Conservation (phyloP, 2,797 vertebrate species). For the Sarcophilus harrisii region DNA sequence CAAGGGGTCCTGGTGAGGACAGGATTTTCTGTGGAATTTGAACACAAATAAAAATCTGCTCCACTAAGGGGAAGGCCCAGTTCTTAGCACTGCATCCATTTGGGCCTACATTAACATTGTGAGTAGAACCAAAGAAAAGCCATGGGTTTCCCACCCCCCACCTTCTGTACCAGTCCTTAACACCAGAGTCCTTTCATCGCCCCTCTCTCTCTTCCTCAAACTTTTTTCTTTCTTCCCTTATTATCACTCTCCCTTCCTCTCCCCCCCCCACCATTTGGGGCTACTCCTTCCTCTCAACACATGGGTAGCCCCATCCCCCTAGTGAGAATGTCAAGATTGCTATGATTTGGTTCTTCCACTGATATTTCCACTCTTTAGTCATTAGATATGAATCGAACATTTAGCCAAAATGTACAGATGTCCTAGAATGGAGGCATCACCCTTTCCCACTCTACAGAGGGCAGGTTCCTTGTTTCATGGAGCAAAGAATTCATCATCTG, state of each 20-base stretch:
- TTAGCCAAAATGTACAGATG: not conserved
- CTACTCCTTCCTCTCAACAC: not conserved
- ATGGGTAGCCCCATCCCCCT: not conserved
- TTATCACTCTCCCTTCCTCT: not conserved
- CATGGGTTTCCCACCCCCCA: not conserved
- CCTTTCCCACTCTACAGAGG: not conserved
- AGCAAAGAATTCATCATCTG: not conserved
- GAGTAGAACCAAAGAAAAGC: not conserved
- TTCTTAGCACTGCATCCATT: not conserved
- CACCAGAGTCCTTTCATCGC: not conserved
- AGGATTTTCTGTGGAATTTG: not conserved
- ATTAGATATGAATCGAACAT: not conserved
- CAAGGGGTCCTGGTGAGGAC: not conserved
- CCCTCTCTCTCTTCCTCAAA: not conserved
- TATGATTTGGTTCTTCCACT: not conserved
- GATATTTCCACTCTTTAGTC: not conserved
- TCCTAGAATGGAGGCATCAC: not conserved
- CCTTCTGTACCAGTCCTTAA: not conserved
- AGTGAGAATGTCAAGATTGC: not conserved
- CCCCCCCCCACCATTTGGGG: not conserved
- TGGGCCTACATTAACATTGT: not conserved
- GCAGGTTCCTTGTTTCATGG: not conserved
- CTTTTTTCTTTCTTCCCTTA: not conserved
- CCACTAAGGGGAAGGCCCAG: not conserved
- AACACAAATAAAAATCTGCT: not conserved